Evolutionary conservation across 2,888 invertebrate species (phyloP).

Genomic region (Spilarctia lutea): DNA sequence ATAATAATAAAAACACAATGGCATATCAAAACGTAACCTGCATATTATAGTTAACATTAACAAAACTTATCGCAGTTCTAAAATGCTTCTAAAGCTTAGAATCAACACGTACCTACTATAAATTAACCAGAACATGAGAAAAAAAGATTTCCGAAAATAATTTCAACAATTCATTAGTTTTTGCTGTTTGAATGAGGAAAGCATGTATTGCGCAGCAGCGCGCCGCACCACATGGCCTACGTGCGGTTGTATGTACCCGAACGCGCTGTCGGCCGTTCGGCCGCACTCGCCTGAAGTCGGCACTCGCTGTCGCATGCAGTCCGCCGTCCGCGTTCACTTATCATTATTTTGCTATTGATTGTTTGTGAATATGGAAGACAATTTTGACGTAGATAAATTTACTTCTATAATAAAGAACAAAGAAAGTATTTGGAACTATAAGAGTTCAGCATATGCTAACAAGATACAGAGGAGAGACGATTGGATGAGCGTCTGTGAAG

Average conservation of each 20-base stretch:
- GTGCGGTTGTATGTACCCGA: slow-evolving; percentile 15
- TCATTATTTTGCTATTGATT: background rate
- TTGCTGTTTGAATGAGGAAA: background rate
- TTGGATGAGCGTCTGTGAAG: slow-evolving; percentile 15
- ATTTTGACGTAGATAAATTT: slow-evolving; percentile 18
- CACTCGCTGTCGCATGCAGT: slow-evolving; percentile 13
- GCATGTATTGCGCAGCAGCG: background rate
- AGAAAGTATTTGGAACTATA: slow-evolving; percentile 25
- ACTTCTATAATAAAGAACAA: slow-evolving; percentile 11
- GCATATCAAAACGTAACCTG: background rate
- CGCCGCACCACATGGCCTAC: background rate
- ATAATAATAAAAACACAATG: background rate
- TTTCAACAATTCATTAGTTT: background rate
- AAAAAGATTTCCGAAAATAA: background rate
- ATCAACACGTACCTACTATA: background rate
- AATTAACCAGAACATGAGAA: background rate
- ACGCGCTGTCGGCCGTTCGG: slow-evolving; percentile 20
- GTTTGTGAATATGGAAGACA: slow-evolving; percentile 17
- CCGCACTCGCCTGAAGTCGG: slow-evolving; percentile 22
- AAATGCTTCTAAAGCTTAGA: background rate
- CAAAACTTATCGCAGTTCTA: background rate
- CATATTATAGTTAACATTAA: background rate
- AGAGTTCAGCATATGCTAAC: slow-evolving; percentile 11
- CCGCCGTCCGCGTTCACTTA: slow-evolving; percentile 10
- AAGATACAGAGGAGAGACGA: slow-evolving; percentile 14